Evolutionary conservation across 2,888 invertebrate species (phyloP).

Genomic region (Dicyrtomina minuta): DNA sequence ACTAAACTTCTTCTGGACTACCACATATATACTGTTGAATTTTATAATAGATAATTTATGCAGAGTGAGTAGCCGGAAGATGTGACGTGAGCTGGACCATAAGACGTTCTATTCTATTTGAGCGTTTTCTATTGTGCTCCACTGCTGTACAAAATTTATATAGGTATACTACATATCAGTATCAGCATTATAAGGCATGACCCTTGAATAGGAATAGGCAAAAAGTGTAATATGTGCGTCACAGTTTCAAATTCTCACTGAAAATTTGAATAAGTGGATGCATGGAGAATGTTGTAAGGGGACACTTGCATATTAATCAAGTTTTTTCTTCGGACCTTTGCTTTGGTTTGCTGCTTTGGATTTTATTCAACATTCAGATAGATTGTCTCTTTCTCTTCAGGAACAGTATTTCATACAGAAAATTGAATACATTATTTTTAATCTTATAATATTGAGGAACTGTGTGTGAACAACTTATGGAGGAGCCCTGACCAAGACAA

Average conservation of each 20-base stretch:
- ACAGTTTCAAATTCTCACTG: background rate
- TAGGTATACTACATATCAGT: background rate
- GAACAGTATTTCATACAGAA: no score
- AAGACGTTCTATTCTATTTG: background rate
- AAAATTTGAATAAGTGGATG: slow-evolving; percentile 15
- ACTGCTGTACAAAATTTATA: background rate
- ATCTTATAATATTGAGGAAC: no score
- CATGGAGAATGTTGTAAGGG: slow-evolving; percentile 25
- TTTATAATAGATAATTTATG: no score
- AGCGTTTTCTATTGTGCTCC: no score
- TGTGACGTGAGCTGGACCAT: slow-evolving; percentile 2
- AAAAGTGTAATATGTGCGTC: background rate
- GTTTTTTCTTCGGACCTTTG: slow-evolving; percentile 27
- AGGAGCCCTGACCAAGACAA: no score
- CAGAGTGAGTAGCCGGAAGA: slow-evolving; percentile 17
- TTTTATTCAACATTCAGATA: no score
- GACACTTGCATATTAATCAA: slow-evolving; percentile 40
- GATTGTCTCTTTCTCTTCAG: no score
- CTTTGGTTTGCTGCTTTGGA: background rate
- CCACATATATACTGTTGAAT: no score
- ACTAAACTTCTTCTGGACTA: no score
- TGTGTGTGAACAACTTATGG: no score
- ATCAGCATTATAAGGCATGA: background rate
- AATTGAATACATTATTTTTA: no score
- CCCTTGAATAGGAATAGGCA: background rate